Percentiles rank a stretch among this genome's conserved stretches.
Conservation (phyloP, 2,888 invertebrate species). For the Tholera decimalis region DNA sequence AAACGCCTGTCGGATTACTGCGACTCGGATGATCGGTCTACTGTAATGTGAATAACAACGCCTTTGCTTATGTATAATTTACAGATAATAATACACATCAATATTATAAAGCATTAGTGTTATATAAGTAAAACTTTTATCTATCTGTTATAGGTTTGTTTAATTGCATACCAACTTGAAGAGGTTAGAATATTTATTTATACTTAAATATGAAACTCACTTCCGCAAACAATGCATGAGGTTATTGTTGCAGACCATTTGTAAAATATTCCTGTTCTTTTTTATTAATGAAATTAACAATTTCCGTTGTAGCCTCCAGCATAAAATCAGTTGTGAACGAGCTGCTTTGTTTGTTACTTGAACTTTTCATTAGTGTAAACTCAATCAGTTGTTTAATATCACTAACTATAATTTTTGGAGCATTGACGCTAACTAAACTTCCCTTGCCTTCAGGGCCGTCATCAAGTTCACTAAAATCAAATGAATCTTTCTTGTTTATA, state of each 20-base stretch:
- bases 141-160: conserved; percentile 1
- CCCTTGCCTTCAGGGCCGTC: conserved; percentile 63
- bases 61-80: too few species aligned
- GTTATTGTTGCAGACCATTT: not conserved
- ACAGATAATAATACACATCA: not conserved
- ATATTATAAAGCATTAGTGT: conserved; percentile 5
- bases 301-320: conserved; percentile 71
- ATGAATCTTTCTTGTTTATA: conserved; percentile 44
- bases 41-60: too few species aligned
- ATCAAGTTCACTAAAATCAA: conserved; percentile 69
- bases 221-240: conserved; percentile 2
- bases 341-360: conserved; percentile 1
- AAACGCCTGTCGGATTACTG: too few species aligned
- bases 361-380: conserved; percentile 1
- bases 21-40: too few species aligned
- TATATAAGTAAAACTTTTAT: conserved; percentile 27
- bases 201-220: conserved; percentile 1
- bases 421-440: conserved; percentile 50
- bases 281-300: conserved; percentile 76
- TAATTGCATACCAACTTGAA: conserved; percentile 29
- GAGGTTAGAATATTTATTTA: conserved; percentile 6
- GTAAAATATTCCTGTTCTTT: conserved; percentile 76
- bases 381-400: conserved; percentile 51
- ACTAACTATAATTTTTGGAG: conserved; percentile 45
- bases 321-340: conserved; percentile 55